Conservation (phyloP, 1,140 invertebrate genomes). For the Acyrthosiphon pisum region DNA sequence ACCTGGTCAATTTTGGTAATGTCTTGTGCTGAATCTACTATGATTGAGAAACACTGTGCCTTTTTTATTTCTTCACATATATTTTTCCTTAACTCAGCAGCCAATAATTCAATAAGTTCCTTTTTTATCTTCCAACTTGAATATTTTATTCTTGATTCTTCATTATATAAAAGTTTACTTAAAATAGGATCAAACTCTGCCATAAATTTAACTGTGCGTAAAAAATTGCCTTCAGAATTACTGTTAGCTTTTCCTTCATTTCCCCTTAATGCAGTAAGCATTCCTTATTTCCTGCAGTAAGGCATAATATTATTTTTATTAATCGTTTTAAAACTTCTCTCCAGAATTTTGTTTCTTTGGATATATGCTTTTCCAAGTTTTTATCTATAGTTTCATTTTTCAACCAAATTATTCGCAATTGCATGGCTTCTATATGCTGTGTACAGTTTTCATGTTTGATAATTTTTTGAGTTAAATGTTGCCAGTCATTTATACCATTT, state of each 20-base stretch:
- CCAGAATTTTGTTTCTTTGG: too few relatives aligned
- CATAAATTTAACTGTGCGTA: background rate
- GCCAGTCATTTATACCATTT: background rate
- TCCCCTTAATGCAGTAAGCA: background rate
- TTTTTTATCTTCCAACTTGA: slow-evolving; percentile 24
- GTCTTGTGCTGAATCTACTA: slow-evolving; percentile 28
- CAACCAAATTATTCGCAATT: background rate
- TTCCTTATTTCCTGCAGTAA: background rate
- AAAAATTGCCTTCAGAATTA: slow-evolving; percentile 19
- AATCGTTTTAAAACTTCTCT: too few relatives aligned
- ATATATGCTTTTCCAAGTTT: too few relatives aligned
- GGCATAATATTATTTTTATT: background rate
- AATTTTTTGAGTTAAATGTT: background rate
- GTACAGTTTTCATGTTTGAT: background rate
- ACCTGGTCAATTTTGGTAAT: slow-evolving; percentile 12
- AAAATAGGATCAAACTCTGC: too few relatives aligned
- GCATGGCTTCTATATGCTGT: background rate
- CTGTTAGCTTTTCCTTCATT: background rate
- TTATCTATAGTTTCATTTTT: background rate
- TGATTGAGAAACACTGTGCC: background rate
- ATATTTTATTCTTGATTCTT: background rate
- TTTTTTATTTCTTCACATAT: slow-evolving; percentile 11
- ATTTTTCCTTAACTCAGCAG: background rate
- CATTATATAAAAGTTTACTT: background rate
- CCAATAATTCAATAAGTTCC: slow-evolving; percentile 18